Base-by-base conservation (phyloP, 2,113 vertebrate species). In the Albula goreensis region DNA sequence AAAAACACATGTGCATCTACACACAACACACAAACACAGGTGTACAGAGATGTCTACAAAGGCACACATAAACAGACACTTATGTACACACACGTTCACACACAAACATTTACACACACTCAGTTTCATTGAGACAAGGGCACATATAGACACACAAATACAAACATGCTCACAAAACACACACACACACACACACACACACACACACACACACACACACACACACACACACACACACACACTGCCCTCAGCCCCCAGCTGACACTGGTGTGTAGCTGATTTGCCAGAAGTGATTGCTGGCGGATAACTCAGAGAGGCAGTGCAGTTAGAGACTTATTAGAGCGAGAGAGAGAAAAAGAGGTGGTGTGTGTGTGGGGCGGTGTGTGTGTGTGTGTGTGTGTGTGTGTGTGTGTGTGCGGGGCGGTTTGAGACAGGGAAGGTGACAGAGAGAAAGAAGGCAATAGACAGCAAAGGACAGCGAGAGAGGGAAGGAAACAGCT, bases 221-320 rank as follows among this genome's bases (percentile, higher is more conserved):
- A 81, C 87, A n/a, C 31, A 49, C 53, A n/a, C 70, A 86, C 50
- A 85, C 83, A 81, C 78, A 8, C 56, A 82, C 77, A 49, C 87
- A 53, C 83, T 25, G 41, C 81, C 85, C 56, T 50, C 48, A 13
- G 80, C 82, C 80, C 85, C 85, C 88, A 91, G 87, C 87, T 87
- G 82, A 86, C 84, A 88, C 78, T 12, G 83, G n/a, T 56, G 25
- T 41, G 25, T 82, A 53, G 22, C 81, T 57, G 52, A 48, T 56
- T 31, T 86, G 77, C 91, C 85, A 86, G 78, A 15, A 86, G 60
- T 41, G 83, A 85, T 89, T 87, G 88, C 66, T 52, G 15, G 51
- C n/a, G 9, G 5, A 57, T n/a, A 19, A 49, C 50, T 74, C 25
- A 87, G 83, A 87, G 83, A 81, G 86, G 83, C 66, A 87, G 77